These are phyloP conservation scores for Bos javanicus DNA, from an alignment of 2,113 vertebrate genomes.

Conservation along the genomic window DNA sequence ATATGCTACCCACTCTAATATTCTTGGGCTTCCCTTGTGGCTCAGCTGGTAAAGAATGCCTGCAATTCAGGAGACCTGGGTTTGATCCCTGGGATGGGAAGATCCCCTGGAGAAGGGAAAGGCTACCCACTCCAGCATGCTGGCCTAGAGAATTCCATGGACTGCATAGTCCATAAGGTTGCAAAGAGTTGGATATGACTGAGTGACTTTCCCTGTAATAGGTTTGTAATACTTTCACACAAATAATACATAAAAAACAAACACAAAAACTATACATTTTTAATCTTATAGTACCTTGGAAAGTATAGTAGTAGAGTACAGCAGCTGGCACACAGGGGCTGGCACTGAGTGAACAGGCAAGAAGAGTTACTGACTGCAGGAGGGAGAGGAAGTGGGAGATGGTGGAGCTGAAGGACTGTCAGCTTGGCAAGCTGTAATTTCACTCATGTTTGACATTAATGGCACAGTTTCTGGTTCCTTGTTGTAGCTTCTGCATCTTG, in stretches of 20 bases:
- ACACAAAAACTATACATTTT: not conserved
- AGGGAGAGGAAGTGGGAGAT: not conserved
- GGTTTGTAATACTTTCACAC: not conserved
- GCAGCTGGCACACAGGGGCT: not conserved
- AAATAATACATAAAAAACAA: not conserved
- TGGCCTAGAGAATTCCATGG: not conserved
- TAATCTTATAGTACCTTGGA: not conserved
- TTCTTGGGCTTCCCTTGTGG: not conserved
- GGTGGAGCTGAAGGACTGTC: not conserved
- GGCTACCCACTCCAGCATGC: not conserved
- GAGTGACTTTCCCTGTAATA: not conserved
- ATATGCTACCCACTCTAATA: not conserved
- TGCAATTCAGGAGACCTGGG: not conserved
- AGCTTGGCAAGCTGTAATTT: not conserved
- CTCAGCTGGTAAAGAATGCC: not conserved
- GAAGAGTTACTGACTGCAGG: not conserved
- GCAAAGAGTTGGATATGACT: not conserved
- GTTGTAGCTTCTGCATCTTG: not conserved
- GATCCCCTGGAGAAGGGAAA: not conserved
- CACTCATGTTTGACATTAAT: not conserved
- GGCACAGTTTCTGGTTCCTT: not conserved
- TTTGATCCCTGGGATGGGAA: not conserved
- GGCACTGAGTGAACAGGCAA: not conserved
- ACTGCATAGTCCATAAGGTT: not conserved
- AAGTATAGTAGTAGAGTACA: not conserved